Evolutionary conservation across 2,888 invertebrate species (phyloP).

Genomic region (Dioctria linearis): DNA sequence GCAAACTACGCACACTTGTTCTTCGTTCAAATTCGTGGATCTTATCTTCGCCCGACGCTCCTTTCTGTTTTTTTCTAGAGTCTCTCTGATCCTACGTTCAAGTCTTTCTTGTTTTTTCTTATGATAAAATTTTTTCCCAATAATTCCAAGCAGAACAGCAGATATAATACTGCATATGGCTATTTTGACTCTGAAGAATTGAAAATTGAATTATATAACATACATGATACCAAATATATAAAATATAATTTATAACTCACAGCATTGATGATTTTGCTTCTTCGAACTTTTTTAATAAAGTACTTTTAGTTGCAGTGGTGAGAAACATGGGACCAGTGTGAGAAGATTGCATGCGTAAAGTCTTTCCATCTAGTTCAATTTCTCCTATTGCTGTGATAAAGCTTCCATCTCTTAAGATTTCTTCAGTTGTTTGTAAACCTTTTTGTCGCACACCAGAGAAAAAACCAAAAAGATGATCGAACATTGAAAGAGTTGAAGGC

Average conservation of each 20-base stretch:
- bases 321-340: constrained; percentile 82
- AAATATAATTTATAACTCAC: constrained; percentile 69
- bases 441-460: constrained; percentile 87
- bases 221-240: not conserved
- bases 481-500: constrained; percentile 81
- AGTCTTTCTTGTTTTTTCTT: constrained; percentile 74
- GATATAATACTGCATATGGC: constrained; percentile 75
- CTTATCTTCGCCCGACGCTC: constrained; percentile 78
- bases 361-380: constrained; percentile 78
- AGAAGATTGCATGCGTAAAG: constrained; percentile 82
- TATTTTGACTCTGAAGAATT: constrained; percentile 72
- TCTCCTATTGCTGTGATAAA: constrained; percentile 87
- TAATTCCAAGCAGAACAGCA: constrained; percentile 72
- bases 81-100: constrained; percentile 74
- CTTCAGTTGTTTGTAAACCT: constrained; percentile 89
- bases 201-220: constrained; percentile 38
- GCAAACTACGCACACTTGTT: constrained; percentile 89
- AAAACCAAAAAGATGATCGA: constrained; percentile 88
- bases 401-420: constrained; percentile 87
- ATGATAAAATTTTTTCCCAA: constrained; percentile 73
- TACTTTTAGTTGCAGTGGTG: constrained; percentile 84
- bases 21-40: constrained; percentile 74
- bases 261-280: constrained; percentile 80
- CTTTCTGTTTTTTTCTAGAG: constrained; percentile 78
- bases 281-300: constrained; percentile 81